These are phyloP conservation scores for Harpalus rubripes DNA, from an alignment of 2,888 invertebrate species.

Conservation along the genomic window DNA sequence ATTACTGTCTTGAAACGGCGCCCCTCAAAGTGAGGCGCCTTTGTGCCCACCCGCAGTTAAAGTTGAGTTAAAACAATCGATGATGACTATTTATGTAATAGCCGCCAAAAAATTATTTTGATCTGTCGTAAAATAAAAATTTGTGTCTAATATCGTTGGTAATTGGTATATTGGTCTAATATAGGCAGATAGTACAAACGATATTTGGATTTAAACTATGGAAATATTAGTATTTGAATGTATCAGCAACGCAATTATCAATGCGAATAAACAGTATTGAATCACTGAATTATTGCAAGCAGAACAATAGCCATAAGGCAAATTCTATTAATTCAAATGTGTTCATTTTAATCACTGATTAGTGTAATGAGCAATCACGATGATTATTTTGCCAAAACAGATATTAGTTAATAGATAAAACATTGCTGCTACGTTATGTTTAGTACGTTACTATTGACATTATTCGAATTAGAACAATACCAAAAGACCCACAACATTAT, in stretches of 20 bases:
- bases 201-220: neutral
- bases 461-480: neutral
- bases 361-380: constrained; percentile 32
- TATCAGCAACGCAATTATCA: constrained; percentile 38
- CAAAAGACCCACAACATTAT: no score
- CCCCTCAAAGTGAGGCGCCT: no score
- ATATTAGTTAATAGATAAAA: constrained; percentile 41
- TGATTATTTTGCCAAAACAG: constrained; percentile 49
- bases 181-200: neutral
- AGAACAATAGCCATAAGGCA: constrained; percentile 49
- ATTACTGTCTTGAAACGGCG: no score
- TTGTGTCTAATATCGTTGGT: neutral
- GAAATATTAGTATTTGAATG: constrained; percentile 14
- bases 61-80: no score
- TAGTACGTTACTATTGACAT: neutral
- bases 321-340: constrained; percentile 52
- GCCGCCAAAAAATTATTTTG: no score
- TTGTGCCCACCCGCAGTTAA: no score
- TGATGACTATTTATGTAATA: no score
- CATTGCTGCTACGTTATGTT: neutral
- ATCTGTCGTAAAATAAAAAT: no score
- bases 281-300: constrained; percentile 15
- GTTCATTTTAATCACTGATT: constrained; percentile 52
- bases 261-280: constrained; percentile 34
- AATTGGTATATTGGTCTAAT: neutral